Evolutionary conservation across 1,140 invertebrate species (phyloP).

Genomic region (Cherax destructor): DNA sequence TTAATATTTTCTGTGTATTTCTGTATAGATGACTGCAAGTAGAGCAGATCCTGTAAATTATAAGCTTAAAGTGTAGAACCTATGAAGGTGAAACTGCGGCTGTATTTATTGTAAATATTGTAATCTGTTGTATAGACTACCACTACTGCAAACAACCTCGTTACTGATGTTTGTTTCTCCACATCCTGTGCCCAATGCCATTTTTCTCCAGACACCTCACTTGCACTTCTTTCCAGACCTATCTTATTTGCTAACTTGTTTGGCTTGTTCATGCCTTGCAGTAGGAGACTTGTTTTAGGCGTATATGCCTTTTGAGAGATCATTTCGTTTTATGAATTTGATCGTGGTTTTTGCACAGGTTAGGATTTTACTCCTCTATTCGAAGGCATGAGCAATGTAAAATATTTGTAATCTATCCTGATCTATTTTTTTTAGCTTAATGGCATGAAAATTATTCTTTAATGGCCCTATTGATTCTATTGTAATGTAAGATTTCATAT

Average conservation of each 20-base stretch:
- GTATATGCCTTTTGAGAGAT: constrained; percentile 34
- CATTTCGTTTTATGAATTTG: constrained; percentile 61
- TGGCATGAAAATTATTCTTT: constrained; percentile 69
- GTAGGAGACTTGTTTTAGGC: constrained; percentile 32
- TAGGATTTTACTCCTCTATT: constrained; percentile 24
- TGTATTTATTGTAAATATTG: constrained; percentile 70
- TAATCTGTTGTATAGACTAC: constrained; percentile 69
- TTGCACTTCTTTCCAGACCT: constrained; percentile 40
- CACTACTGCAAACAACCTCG: constrained; percentile 67
- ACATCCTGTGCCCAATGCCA: constrained; percentile 60
- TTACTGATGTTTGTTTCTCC: constrained; percentile 67
- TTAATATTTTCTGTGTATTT: constrained; percentile 70
- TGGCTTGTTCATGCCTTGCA: constrained; percentile 33
- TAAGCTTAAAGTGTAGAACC: constrained; percentile 65
- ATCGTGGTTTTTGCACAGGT: constrained; percentile 55
- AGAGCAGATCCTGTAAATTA: constrained; percentile 67
- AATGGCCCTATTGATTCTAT: constrained; percentile 69
- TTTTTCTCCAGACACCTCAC: constrained; percentile 60
- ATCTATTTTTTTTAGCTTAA: constrained; percentile 68
- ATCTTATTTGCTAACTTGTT: constrained; percentile 41
- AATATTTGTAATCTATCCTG: constrained; percentile 64
- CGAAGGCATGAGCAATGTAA: constrained; percentile 64
- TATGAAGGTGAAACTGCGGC: constrained; percentile 56
- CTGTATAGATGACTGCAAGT: constrained; percentile 69
- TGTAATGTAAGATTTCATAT: constrained; percentile 70